phyloP scores from a whole-genome alignment of 2,113 vertebrate species.

The Protobothrops flavoviridis region DNA sequence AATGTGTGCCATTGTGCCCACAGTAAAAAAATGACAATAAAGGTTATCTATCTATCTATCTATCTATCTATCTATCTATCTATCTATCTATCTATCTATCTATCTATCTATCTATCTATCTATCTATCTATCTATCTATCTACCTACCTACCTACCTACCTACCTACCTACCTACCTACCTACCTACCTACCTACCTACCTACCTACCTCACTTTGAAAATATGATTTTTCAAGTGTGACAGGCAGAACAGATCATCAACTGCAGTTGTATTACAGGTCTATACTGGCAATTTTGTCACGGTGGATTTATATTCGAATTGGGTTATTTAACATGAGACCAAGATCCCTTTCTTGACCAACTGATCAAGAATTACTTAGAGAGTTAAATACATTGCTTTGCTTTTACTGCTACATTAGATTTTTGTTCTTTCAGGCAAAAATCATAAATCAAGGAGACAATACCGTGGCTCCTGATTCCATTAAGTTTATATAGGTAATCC shows the following conservation, averaged over 20 bases:
- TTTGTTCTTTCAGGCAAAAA: neutral
- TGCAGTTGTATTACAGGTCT: neutral
- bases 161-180: fast-evolving
- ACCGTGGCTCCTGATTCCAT: neutral
- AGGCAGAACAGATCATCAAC: neutral
- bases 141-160: neutral
- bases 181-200: too few species aligned
- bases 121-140: too few species aligned
- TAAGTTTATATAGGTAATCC: neutral
- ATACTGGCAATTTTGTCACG: neutral
- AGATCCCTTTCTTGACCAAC: neutral
- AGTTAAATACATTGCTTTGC: neutral
- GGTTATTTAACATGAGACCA: neutral
- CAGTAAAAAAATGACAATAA: too few species aligned
- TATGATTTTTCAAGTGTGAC: neutral
- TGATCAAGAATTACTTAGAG: neutral
- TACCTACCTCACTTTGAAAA: neutral
- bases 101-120: too few species aligned
- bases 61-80: too few species aligned
- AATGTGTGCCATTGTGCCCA: too few species aligned
- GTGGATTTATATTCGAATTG: neutral
- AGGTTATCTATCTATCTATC: too few species aligned
- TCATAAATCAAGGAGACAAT: neutral
- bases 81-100: too few species aligned
- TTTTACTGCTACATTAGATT: neutral